phyloP scores from a whole-genome alignment of 2,888 invertebrate species.

The Tuberolachnus salignus region DNA sequence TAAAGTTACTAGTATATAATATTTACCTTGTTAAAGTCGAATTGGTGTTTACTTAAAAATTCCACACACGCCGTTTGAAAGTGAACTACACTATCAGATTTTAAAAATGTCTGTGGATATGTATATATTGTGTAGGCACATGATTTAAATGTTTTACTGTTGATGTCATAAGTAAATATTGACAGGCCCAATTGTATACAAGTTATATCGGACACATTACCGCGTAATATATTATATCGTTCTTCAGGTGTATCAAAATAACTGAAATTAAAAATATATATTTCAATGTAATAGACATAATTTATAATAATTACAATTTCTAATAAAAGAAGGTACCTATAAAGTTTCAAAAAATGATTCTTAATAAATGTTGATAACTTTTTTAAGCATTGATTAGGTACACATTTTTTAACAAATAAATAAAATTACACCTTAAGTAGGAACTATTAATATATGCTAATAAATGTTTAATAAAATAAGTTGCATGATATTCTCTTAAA shows the following conservation, averaged over 20 bases:
- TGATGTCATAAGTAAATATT: slow-evolving; percentile 32
- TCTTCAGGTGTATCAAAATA: slow-evolving; percentile 38
- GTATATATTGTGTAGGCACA: slow-evolving; percentile 33
- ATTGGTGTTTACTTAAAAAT: slow-evolving; percentile 51
- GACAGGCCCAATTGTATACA: slow-evolving; percentile 42
- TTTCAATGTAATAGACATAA: not conserved
- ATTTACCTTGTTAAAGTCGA: slow-evolving; percentile 51
- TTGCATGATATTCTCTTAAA: no score
- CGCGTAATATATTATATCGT: slow-evolving; percentile 24
- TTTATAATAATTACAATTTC: no score
- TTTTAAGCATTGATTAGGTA: no score
- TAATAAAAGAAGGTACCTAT: no score
- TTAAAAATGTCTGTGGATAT: slow-evolving; percentile 40
- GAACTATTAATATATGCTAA: no score
- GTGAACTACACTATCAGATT: slow-evolving; percentile 20
- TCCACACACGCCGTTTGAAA: slow-evolving; percentile 47
- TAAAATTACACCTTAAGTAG: no score
- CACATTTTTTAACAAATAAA: no score
- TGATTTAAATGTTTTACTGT: slow-evolving; percentile 2
- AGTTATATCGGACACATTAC: slow-evolving; percentile 39
- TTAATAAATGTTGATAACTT: no score
- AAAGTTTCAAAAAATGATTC: no score
- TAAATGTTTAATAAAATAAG: no score
- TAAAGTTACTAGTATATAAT: not conserved
- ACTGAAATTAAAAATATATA: slow-evolving; percentile 9